Base-by-base conservation (phyloP, 2,888 invertebrate species). In the Drosophila incognita region DNA sequence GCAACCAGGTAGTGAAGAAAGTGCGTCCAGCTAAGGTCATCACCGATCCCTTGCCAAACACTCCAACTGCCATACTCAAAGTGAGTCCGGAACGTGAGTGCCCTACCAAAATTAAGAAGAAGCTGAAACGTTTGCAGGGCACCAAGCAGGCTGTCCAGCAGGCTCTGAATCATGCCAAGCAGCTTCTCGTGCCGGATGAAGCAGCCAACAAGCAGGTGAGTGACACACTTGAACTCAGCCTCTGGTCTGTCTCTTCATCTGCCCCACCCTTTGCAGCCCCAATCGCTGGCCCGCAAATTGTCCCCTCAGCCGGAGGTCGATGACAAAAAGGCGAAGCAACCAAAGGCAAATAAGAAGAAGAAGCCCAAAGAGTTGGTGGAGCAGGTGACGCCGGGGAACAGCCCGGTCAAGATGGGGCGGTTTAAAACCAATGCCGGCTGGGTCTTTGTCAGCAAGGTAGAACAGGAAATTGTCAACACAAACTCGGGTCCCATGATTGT, bases 401-500 rank as follows among this genome's bases (percentile, higher is more conserved):
- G 72, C 48, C 85, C 82, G 0, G 87, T 83, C 24, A 83, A 86
- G 33, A 85, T 83, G 56, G 79, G 71, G 33, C 71, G 62, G 1
- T 68, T 86, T 24, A 82, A 77, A 48, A 87, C 81, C 2, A 71
- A 79, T 24, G 84, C 91, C 18, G 91, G 91, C 3, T 81, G 80
- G 63, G 80, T 90, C 11, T 40, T 21, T 0, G 63, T 81, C 0
- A 84, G 51, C 36, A 75, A 8, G 13, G 35, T 35, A 4, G 24
- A n/a, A 61, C 33, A 72, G 36, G 81, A 76, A 15, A 61, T 74
- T 10, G 62, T 92, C 24, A 77, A 86, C 31, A 81, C 89, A 33
- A 64, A 85, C 4, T 87, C 90, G 13, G 92, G 93, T n/a, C 79
- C 80, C n/a, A 83, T 93, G 4, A 70, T 79, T 27, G 91, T 92